A percentile compares a stretch with the other conserved stretches of the same genome.
phyloP scores from a whole-genome alignment of 92 coral and sea anemone genomes.

The Porites lobata region DNA sequence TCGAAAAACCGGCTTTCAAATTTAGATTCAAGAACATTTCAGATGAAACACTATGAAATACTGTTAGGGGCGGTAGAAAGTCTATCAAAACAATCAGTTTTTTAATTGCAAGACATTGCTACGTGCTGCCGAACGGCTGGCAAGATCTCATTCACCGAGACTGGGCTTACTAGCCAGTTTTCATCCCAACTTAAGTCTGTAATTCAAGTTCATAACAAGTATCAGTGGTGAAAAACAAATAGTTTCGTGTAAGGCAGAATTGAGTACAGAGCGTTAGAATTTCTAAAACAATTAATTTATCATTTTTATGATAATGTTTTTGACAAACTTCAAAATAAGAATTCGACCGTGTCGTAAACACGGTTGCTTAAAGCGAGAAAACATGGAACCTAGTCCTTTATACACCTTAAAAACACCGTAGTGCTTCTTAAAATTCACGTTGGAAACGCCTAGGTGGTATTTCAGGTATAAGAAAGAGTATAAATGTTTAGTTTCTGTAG shows the following conservation, averaged over 20 bases:
- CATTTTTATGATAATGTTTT: constrained; percentile 17
- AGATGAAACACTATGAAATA: no score
- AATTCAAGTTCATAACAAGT: not conserved
- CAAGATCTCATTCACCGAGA: no score
- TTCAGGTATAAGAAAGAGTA: not conserved
- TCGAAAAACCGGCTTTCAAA: no score
- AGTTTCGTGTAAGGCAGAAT: no score
- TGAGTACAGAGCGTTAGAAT: not conserved
- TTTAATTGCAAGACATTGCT: not conserved
- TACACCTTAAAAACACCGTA: not conserved
- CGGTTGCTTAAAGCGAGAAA: not conserved
- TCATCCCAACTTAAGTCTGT: no score
- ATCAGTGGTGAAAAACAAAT: not conserved
- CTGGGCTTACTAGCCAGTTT: not conserved
- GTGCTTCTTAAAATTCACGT: not conserved
- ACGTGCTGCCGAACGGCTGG: not conserved
- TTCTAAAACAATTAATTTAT: not conserved
- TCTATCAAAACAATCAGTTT: not conserved
- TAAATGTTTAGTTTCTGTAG: not conserved
- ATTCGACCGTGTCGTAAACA: constrained; percentile 41
- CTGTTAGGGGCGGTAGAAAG: not conserved
- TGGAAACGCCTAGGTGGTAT: no score
- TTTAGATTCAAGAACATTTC: not conserved
- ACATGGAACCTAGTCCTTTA: not conserved
- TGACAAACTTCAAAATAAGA: constrained; percentile 4